Evolutionary conservation across 2,797 vertebrate species (phyloP), one percentile per base, ranked within the genome.

Genomic region (Chrysolophus pictus): DNA sequence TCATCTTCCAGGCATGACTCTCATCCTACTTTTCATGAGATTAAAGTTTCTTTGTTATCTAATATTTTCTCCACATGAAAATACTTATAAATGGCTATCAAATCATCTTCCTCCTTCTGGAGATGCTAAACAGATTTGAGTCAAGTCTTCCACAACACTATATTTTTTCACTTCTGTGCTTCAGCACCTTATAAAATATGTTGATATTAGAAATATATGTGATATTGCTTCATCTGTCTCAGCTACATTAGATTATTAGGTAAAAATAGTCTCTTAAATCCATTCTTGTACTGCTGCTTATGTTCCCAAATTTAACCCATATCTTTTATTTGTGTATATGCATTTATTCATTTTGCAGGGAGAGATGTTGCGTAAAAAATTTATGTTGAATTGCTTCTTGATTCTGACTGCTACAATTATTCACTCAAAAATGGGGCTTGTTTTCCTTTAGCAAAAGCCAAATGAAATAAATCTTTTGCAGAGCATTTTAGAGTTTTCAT

Each of bases 51-150:
- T 55, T 74, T 78, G 42, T n/a, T 24, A 59, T 51, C 35, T 58
- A 63, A 31, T 91, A 19, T 70, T 90, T 88, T 91, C 67, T 81
- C 70, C 63, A 70, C 42, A 47, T 29, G 35, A 81, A 93, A 73
- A 84, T 60, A 75, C 29, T 73, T 46, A 35, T 24, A 93, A 67
- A 72, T 63, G 59, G 39, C 42, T 86, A 60, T 81, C 37, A 91
- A 88, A 88, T 72, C 5, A 49, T 56, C 10, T 80, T 80, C 33
- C 33, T 0, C 46, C 59, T 84, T 86, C 68, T 74, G 72, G 46
- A 92, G 35, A 75, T 60, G 21, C 2, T 84, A 81, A 92, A 70
- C 4, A 91, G 51, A 81, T 72, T 65, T 89, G 53, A 69, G 14
- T 72, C 63, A 77, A 77, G 59, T 76, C 42, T 84, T 76, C 84